Conservation (phyloP, 2,113 vertebrate species). For the Gnathonemus longibarbis region DNA sequence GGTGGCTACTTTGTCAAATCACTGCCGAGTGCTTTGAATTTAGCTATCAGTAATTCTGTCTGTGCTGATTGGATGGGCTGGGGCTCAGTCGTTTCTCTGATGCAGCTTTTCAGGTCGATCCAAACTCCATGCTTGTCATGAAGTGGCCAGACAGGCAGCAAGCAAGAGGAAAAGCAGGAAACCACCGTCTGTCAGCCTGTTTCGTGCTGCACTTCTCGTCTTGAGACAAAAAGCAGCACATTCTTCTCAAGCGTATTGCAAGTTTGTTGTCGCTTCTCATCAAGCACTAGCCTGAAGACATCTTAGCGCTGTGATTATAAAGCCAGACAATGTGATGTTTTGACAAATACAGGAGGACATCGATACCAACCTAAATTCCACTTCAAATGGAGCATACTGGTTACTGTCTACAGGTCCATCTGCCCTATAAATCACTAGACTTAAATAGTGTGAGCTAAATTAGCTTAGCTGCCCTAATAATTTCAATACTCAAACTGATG, state of each 20-base stretch:
- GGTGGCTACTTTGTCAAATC: not conserved
- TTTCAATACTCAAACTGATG: not conserved
- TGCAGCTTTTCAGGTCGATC: not conserved
- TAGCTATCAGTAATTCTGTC: not conserved
- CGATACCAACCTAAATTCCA: not conserved
- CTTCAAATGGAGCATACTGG: not conserved
- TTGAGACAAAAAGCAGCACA: not conserved
- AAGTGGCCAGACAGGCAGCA: not conserved
- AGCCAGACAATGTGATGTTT: not conserved
- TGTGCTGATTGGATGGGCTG: not conserved
- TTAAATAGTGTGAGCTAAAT: not conserved
- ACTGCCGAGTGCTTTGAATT: not conserved
- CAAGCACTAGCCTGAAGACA: not conserved
- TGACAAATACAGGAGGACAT: not conserved
- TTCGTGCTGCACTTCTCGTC: not conserved
- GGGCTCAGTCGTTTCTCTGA: too few species aligned
- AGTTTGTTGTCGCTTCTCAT: not conserved
- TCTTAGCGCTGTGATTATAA: not conserved
- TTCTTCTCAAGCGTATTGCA: not conserved
- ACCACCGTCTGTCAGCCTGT: not conserved
- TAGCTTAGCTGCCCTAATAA: not conserved
- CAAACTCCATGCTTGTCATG: not conserved
- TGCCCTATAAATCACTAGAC: not conserved
- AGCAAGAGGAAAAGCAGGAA: not conserved
- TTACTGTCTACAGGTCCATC: not conserved